These are phyloP conservation scores for Drosophila kepulauana DNA, from an alignment of 1,140 invertebrate species.

Conservation along the genomic window DNA sequence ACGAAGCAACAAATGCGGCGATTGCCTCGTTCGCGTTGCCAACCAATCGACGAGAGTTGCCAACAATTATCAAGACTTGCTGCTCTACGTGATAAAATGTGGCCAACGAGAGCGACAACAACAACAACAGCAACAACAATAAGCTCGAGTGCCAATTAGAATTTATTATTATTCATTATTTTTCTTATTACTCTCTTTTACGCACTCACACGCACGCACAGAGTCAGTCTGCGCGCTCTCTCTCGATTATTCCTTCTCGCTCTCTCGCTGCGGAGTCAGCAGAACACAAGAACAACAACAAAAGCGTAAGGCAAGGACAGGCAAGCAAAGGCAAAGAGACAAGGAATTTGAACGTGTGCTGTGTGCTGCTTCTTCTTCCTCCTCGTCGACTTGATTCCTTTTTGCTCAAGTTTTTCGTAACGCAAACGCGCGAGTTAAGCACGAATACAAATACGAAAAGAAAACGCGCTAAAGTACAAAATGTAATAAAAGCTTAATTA, in stretches of 20 bases:
- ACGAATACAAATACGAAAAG: conserved; percentile 22
- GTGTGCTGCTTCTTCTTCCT: neutral
- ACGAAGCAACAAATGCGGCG: conserved; percentile 76
- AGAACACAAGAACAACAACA: conserved; percentile 46
- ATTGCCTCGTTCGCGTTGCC: conserved; percentile 44
- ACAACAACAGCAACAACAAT: conserved; percentile 11
- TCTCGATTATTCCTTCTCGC: conserved; percentile 26
- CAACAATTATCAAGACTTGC: conserved; percentile 36
- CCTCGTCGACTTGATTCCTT: conserved; percentile 2
- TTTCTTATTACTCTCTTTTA: conserved; percentile 50
- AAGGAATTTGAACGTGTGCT: conserved; percentile 41
- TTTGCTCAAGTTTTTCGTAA: conserved; percentile 34
- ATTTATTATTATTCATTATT: conserved; percentile 82
- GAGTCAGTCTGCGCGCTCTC: conserved; percentile 31
- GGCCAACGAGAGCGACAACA: conserved; percentile 21
- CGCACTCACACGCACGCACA: conserved; percentile 36
- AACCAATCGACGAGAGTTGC: conserved; percentile 31
- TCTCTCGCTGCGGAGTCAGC: conserved; percentile 23
- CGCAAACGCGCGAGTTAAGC: conserved; percentile 20
- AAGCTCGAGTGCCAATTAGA: conserved; percentile 67
- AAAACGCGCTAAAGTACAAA: conserved; percentile 21
- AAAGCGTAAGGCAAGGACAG: conserved; percentile 39
- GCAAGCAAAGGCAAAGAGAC: conserved; percentile 30
- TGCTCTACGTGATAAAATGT: conserved; percentile 73
- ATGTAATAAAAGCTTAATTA: conserved; percentile 46